phyloP scores from a whole-genome alignment of 2,888 invertebrate genomes.

The Tachina fera region DNA sequence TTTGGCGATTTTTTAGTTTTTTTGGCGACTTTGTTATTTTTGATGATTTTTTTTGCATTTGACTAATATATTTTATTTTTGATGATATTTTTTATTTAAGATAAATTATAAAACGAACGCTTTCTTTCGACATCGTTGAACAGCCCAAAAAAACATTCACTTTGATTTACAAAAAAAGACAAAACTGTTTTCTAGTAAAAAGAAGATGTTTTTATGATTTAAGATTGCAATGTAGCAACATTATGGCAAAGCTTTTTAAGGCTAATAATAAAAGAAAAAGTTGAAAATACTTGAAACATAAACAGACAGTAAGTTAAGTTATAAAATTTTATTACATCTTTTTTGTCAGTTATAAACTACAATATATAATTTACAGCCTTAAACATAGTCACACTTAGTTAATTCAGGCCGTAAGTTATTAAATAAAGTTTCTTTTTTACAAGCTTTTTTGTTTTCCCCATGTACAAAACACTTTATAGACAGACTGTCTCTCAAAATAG shows the following conservation, averaged over 20 bases:
- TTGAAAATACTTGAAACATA: slow-evolving; percentile 34
- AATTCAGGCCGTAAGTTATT: slow-evolving; percentile 17
- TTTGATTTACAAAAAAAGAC: too few species aligned
- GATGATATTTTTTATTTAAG: too few species aligned
- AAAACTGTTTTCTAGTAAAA: too few species aligned
- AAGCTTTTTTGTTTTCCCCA: slow-evolving; percentile 1
- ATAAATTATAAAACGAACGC: too few species aligned
- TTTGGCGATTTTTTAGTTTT: too few species aligned
- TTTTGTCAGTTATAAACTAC: not conserved
- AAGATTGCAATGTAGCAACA: not conserved
- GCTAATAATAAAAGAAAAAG: not conserved
- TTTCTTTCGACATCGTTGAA: too few species aligned
- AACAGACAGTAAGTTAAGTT: not conserved
- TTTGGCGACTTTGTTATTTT: too few species aligned
- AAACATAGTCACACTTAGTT: slow-evolving; percentile 16
- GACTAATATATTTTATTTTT: too few species aligned
- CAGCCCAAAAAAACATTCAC: too few species aligned
- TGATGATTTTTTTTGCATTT: too few species aligned
- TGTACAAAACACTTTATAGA: not conserved
- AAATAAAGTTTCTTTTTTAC: not conserved
- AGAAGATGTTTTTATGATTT: not conserved
- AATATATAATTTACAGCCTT: not conserved
- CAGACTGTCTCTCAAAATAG: slow-evolving; percentile 2
- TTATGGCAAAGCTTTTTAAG: not conserved
- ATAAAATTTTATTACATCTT: not conserved